A percentile compares a stretch with the other conserved stretches of the same genome.
phyloP scores from a whole-genome alignment of 2,797 vertebrate species.

The Xenentodon cancila region DNA sequence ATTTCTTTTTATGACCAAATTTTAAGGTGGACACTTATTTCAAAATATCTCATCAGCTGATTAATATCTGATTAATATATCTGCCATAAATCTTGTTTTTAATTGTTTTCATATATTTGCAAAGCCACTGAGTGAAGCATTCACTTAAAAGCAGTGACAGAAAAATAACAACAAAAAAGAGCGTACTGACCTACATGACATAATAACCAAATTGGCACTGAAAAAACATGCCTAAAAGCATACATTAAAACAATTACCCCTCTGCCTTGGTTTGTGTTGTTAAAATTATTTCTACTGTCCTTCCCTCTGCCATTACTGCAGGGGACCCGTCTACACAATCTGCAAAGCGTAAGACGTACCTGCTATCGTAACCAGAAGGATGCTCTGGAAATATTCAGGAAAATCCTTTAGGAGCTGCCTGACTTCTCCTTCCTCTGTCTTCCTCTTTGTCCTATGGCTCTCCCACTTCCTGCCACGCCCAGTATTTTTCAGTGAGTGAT shows the following conservation, averaged over 20 bases:
- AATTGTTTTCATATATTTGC: neutral
- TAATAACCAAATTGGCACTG: too few species aligned
- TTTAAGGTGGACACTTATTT: neutral
- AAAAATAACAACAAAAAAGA: too few species aligned
- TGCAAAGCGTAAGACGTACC: conserved; percentile 43
- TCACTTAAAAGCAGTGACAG: too few species aligned
- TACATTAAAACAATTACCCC: neutral
- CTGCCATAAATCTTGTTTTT: neutral
- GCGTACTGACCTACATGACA: too few species aligned
- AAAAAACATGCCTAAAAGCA: neutral
- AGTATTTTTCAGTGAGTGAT: conserved; percentile 39
- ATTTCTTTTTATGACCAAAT: neutral
- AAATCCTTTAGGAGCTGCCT: conserved; percentile 30
- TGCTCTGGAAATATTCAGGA: conserved; percentile 34
- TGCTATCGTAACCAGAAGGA: conserved; percentile 54
- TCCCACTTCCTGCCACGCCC: conserved; percentile 66
- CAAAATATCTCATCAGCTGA: neutral
- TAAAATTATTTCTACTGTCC: neutral
- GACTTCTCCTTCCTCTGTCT: conserved; percentile 28
- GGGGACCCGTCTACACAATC: too few species aligned
- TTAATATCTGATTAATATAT: neutral
- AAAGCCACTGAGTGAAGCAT: too few species aligned
- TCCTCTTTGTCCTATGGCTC: conserved; percentile 42
- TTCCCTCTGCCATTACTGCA: neutral
- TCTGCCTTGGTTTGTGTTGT: neutral